Conservation (phyloP, 2,888 invertebrate genomes). For the Mylabris sibirica region DNA sequence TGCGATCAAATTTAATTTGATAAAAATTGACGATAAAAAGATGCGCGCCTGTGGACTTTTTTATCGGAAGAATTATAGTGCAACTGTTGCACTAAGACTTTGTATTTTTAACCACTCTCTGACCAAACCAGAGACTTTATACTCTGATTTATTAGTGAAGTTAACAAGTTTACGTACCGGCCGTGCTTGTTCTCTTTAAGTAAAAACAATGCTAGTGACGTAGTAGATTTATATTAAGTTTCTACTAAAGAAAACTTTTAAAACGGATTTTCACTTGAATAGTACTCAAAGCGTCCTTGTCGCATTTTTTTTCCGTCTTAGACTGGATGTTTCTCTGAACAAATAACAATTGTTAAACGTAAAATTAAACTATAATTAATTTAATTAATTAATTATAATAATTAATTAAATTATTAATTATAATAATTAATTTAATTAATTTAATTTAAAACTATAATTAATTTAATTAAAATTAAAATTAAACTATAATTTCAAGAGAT, state of each 20-base stretch:
- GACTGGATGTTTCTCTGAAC: background rate
- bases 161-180: slow-evolving; percentile 31
- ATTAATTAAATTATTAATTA: too few relatives aligned
- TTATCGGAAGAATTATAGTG: slow-evolving; percentile 16
- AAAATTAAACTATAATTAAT: background rate
- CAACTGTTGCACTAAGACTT: slow-evolving; percentile 29
- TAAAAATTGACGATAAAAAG: slow-evolving; percentile 9
- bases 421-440: too few relatives aligned
- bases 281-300: slow-evolving; percentile 22
- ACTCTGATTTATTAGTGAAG: slow-evolving; percentile 31
- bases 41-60: background rate
- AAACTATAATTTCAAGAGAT: too few relatives aligned
- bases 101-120: slow-evolving; percentile 9
- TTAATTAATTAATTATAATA: background rate
- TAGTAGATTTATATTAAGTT: slow-evolving; percentile 31
- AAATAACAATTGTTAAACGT: background rate
- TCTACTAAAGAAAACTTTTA: slow-evolving; percentile 22
- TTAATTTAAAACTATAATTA: too few relatives aligned
- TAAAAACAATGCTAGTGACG: slow-evolving; percentile 23
- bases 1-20: slow-evolving; percentile 4
- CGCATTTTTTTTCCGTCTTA: slow-evolving; percentile 9
- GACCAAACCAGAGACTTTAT: slow-evolving; percentile 26
- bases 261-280: slow-evolving; percentile 14
- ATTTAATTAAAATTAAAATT: too few relatives aligned
- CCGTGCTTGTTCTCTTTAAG: slow-evolving; percentile 20